Conservation (phyloP, 2,113 vertebrate species). For the Psilopsiagon aurifrons region DNA sequence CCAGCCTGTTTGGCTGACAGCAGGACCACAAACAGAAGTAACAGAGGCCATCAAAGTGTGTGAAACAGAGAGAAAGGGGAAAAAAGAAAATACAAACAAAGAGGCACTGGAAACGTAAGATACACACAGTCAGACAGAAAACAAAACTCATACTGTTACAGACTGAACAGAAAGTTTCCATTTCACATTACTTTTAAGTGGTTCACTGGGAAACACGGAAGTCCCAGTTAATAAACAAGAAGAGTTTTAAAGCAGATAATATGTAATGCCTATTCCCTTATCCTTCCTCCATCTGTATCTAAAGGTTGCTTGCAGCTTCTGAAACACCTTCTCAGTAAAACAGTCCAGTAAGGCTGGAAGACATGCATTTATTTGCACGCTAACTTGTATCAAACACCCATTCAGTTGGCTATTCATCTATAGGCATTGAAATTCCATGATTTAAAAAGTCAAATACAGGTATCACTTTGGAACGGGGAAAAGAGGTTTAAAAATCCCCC, state of each 20-base stretch:
- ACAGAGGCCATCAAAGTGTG: slow-evolving; percentile 80
- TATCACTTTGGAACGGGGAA: not conserved
- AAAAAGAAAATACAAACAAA: slow-evolving; percentile 76
- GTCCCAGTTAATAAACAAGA: not conserved
- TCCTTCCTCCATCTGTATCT: not conserved
- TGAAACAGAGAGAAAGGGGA: slow-evolving; percentile 75
- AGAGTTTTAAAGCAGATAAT: not conserved
- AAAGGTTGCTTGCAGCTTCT: not conserved
- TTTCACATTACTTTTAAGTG: not conserved
- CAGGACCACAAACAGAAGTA: slow-evolving; percentile 77
- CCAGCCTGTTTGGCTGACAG: slow-evolving; percentile 97
- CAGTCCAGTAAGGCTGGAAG: not conserved
- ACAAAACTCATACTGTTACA: slow-evolving; percentile 49
- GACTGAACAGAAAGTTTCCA: not conserved
- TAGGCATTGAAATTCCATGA: not conserved
- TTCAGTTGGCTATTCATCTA: not conserved
- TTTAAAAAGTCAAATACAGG: not conserved
- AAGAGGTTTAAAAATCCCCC: not conserved
- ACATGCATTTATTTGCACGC: not conserved
- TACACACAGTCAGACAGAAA: slow-evolving; percentile 66
- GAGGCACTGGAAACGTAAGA: slow-evolving; percentile 73
- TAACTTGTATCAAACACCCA: not conserved
- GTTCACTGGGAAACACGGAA: not conserved
- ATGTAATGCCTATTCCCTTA: not conserved
- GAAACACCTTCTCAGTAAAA: not conserved